Evolutionary conservation across 2,113 vertebrate species (phyloP).

Genomic region (Vireo altiloquus): DNA sequence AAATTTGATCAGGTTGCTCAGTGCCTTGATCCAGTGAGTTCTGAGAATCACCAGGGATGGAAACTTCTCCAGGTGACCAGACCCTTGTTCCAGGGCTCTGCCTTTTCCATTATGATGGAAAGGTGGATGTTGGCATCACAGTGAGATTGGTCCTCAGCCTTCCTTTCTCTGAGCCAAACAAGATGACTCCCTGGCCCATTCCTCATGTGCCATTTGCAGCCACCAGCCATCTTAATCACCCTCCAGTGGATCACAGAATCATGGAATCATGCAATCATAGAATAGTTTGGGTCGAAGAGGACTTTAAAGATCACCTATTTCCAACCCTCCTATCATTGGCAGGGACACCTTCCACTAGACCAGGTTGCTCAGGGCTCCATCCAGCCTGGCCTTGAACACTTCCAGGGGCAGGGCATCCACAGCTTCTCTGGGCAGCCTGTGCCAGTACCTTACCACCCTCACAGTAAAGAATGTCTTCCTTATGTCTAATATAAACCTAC

Average conservation of each 20-base stretch:
- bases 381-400: not conserved
- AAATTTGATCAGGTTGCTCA: not conserved
- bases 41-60: not conserved
- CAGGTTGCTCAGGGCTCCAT: not conserved
- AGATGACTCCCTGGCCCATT: not conserved
- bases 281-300: not conserved
- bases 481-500: not conserved
- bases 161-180: not conserved
- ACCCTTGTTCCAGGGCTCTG: not conserved
- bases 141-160: not conserved
- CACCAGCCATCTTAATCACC: not conserved
- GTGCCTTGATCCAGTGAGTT: not conserved
- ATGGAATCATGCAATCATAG: not conserved
- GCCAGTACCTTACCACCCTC: not conserved
- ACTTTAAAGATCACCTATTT: not conserved
- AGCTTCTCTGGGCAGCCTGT: not conserved
- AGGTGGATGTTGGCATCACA: not conserved
- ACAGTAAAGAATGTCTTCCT: not conserved
- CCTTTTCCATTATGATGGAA: not conserved
- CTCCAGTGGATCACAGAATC: not conserved
- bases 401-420: not conserved
- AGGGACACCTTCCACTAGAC: not conserved
- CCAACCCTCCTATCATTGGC: not conserved
- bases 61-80: not conserved
- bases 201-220: not conserved